These are phyloP conservation scores for Balearica regulorum DNA, from an alignment of 2,797 vertebrate genomes.

Conservation along the genomic window DNA sequence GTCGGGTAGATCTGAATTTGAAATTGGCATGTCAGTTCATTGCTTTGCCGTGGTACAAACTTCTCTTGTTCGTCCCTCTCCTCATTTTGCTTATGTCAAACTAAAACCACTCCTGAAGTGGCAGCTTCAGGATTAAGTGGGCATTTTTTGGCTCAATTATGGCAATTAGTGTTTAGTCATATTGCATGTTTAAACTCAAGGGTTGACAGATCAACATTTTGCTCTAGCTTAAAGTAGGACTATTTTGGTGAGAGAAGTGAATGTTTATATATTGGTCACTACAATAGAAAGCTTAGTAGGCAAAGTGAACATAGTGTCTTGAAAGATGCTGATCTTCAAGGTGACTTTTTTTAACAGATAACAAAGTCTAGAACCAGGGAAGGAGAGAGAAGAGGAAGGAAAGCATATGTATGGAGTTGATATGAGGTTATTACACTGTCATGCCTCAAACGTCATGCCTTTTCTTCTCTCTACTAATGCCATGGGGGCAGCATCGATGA, in stretches of 20 bases:
- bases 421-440: neutral
- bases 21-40: neutral
- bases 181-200: neutral
- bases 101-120: neutral
- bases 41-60: neutral
- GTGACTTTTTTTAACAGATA: neutral
- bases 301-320: neutral
- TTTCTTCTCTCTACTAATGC: neutral
- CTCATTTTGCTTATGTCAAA: neutral
- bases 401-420: neutral
- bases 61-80: neutral
- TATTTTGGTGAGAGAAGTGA: neutral
- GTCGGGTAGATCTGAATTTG: neutral
- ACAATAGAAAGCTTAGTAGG: neutral
- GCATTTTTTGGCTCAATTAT: neutral
- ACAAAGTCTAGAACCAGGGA: neutral
- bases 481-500: neutral
- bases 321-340: neutral
- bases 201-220: neutral
- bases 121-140: conserved; percentile 14
- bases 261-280: neutral
- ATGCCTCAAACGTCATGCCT: neutral
- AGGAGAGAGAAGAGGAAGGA: neutral
- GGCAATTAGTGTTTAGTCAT: conserved; percentile 17
- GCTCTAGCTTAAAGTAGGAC: neutral